Percentiles rank a stretch among this genome's conserved stretches.
Conservation (phyloP, 1,140 invertebrate genomes). For the Cephus cinctus region DNA sequence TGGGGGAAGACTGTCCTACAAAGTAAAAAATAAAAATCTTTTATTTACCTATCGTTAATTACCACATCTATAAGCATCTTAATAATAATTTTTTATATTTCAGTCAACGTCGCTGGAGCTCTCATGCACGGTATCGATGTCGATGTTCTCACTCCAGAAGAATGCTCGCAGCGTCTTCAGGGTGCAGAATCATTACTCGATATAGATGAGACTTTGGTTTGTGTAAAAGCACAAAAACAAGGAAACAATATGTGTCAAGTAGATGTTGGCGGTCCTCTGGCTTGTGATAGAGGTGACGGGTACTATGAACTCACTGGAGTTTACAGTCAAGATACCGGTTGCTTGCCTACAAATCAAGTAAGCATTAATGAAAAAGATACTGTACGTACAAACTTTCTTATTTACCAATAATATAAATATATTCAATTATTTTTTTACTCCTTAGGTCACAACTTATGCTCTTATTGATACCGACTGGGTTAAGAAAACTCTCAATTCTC, state of each 20-base stretch:
- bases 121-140: slow-evolving; percentile 74
- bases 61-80: slow-evolving; percentile 7
- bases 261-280: slow-evolving; percentile 75
- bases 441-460: slow-evolving; percentile 45
- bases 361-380: background rate
- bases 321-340: slow-evolving; percentile 72
- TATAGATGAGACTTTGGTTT: slow-evolving; percentile 39
- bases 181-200: slow-evolving; percentile 26
- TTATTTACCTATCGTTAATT: background rate
- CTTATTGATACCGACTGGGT: slow-evolving; percentile 47
- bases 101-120: slow-evolving; percentile 69
- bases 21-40: slow-evolving; percentile 58
- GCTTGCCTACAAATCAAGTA: slow-evolving; percentile 50
- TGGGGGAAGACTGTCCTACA: slow-evolving; percentile 79
- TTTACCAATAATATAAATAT: background rate
- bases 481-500: slow-evolving; percentile 28
- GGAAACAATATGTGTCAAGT: slow-evolving; percentile 60
- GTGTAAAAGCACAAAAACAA: slow-evolving; percentile 36
- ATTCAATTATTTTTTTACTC: background rate
- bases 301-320: slow-evolving; percentile 71
- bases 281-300: slow-evolving; percentile 69
- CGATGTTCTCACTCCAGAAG: slow-evolving; percentile 60
- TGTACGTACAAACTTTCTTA: slow-evolving; percentile 1
- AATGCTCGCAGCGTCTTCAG: slow-evolving; percentile 54
- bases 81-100: slow-evolving; percentile 30